phyloP scores from a whole-genome alignment of 2,888 invertebrate genomes.

The Cataglyphis cursor region DNA sequence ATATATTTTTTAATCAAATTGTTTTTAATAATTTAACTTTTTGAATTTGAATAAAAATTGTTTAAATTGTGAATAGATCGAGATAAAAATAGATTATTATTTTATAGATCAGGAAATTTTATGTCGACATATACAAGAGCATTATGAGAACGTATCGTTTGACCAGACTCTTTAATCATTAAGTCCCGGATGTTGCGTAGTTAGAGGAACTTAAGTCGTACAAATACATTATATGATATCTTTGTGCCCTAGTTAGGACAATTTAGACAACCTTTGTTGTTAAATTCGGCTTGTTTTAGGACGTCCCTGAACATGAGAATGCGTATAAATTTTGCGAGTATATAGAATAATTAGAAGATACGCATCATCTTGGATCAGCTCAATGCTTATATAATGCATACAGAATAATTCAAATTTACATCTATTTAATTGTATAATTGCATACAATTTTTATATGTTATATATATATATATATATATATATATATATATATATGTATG shows the following conservation, averaged over 20 bases:
- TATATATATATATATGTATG: not conserved
- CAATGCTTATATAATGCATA: not conserved
- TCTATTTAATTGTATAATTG: not conserved
- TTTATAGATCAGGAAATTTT: slow-evolving; percentile 24
- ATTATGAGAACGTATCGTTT: not conserved
- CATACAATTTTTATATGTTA: not conserved
- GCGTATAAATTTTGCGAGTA: not conserved
- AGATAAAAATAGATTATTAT: not conserved
- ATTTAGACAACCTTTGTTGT: slow-evolving; percentile 68
- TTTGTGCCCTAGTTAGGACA: slow-evolving; percentile 79
- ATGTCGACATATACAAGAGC: slow-evolving; percentile 12
- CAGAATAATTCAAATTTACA: no score
- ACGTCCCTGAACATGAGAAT: slow-evolving; percentile 1
- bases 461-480: not conserved
- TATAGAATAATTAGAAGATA: not conserved
- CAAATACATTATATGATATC: slow-evolving; percentile 72
- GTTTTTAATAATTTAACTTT: not conserved
- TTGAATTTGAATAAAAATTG: not conserved
- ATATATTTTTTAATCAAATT: not conserved
- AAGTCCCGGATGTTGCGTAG: slow-evolving; percentile 62
- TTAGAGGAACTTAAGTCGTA: slow-evolving; percentile 59
- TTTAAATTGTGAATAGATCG: not conserved
- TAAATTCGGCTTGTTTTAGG: slow-evolving; percentile 63
- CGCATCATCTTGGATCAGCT: not conserved
- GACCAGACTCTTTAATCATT: slow-evolving; percentile 39